phyloP scores from a whole-genome alignment of 1,140 invertebrate genomes.

The Hypothenemus hampei region DNA sequence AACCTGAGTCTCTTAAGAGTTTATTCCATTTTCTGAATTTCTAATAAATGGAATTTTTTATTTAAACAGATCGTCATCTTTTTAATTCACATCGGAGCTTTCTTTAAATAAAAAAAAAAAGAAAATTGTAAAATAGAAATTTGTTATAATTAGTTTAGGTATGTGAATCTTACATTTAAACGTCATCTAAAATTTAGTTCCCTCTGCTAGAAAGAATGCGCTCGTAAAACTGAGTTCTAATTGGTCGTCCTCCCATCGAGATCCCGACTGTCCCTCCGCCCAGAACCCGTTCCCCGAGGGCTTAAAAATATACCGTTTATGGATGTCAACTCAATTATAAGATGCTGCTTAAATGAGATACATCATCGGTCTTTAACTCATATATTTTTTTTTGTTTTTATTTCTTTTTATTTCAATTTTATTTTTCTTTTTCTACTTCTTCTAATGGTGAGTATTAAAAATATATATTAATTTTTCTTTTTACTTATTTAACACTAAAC shows the following conservation, averaged over 20 bases:
- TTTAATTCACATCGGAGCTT: no score
- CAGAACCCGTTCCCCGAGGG: constrained; percentile 13
- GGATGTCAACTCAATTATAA: constrained; percentile 34
- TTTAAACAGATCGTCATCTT: no score
- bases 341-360: constrained; percentile 29
- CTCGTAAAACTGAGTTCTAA: neutral
- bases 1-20: no score
- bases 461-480: neutral
- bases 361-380: constrained; percentile 4
- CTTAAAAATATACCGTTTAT: constrained; percentile 31
- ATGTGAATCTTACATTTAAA: no score
- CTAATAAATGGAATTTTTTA: no score
- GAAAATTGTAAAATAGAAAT: no score
- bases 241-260: constrained; percentile 9
- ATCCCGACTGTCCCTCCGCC: constrained; percentile 18
- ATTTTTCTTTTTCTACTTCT: constrained; percentile 1
- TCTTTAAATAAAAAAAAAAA: no score
- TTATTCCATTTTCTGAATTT: no score
- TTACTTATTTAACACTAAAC: neutral
- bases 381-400: constrained; percentile 17
- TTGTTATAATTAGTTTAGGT: no score
- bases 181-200: no score
- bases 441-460: constrained; percentile 4
- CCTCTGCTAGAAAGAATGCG: neutral
- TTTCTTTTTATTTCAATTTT: constrained; percentile 7